Evolutionary conservation across 2,888 invertebrate genomes (phyloP), one percentile per base, ranked within the genome.

Genomic region (Thereva nobilitata): DNA sequence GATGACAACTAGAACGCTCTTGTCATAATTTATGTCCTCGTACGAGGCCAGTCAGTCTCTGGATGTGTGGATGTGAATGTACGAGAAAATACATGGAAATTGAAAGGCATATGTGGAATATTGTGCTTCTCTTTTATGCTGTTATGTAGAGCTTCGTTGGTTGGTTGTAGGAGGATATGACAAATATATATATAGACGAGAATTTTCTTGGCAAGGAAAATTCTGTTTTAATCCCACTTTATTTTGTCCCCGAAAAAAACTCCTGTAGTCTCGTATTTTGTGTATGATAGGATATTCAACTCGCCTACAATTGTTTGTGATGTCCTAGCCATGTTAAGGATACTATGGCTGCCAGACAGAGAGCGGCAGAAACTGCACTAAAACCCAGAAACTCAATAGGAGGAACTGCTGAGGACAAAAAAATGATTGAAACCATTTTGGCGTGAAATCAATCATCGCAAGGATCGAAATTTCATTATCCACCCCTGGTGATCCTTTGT

Each of bases 401-500:
- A 42, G n/a, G 38, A 4, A 23, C 23, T 45, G 56, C 49, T 65
- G 65, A 66, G 12, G 9, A 47, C 5, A 54, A 67, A 69, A 67
- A 69, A 69, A 69, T 69, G 69, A 69, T 69, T 69, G 67, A 69
- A 69, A 69, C 57, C 67, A 66, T 67, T 69, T 69, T 54, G 65
- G 69, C 69, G 67, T 69, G 67, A 69, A 69, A 69, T 69, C 69
- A 69, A 69, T 69, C 69, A 69, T 69, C 59, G 66, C 65, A 67
- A 65, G 67, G 69, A 66, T 61, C 65, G 66, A 67, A 69, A 69
- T 67, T 69, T 66, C 67, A 67, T 69, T 69, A 67, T 69, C 65
- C 55, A 54, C 64, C 64, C 67, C 65, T 64, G 50, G 55, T 68
- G 45, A 41, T 59, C 57, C 64, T 68, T 63, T 68, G 47, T 67